A percentile compares a stretch with the other conserved stretches of the same genome.
These are phyloP conservation scores for Cricetomys ansorgei DNA, from an alignment of 2,113 vertebrate species.

Conservation along the genomic window DNA sequence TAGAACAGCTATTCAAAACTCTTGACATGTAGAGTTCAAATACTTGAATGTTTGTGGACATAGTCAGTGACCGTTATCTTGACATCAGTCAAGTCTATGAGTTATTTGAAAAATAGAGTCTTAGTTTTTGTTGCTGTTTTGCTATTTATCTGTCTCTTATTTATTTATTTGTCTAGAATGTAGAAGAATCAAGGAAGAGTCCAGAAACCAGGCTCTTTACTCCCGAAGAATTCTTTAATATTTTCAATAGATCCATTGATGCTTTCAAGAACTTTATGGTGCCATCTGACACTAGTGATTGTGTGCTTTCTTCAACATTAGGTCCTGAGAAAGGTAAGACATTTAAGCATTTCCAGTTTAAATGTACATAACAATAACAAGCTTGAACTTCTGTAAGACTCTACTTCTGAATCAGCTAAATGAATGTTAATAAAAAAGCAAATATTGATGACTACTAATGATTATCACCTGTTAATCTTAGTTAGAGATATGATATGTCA, in stretches of 20 bases:
- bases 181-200: slow-evolving; percentile 84
- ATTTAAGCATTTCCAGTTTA: not conserved
- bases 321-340: slow-evolving; percentile 85
- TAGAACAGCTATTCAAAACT: not conserved
- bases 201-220: slow-evolving; percentile 83
- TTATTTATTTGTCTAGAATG: slow-evolving; percentile 77
- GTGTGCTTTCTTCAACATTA: slow-evolving; percentile 85
- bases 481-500: not conserved
- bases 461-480: not conserved
- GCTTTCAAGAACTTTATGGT: slow-evolving; percentile 87
- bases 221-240: slow-evolving; percentile 88
- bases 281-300: slow-evolving; percentile 83
- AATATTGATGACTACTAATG: not conserved
- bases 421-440: no score
- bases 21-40: not conserved
- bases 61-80: not conserved
- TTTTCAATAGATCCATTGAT: slow-evolving; percentile 88
- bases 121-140: not conserved
- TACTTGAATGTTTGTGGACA: slow-evolving; percentile 28
- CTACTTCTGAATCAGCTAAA: slow-evolving; percentile 1
- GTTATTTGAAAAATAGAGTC: slow-evolving; percentile 32
- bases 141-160: not conserved
- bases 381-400: not conserved
- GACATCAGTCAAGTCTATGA: not conserved
- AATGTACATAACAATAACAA: not conserved